Percentiles rank a stretch among this genome's conserved stretches.
These are phyloP conservation scores for Spilogale gracilis DNA, from an alignment of 2,113 vertebrate species.

Conservation along the genomic window DNA sequence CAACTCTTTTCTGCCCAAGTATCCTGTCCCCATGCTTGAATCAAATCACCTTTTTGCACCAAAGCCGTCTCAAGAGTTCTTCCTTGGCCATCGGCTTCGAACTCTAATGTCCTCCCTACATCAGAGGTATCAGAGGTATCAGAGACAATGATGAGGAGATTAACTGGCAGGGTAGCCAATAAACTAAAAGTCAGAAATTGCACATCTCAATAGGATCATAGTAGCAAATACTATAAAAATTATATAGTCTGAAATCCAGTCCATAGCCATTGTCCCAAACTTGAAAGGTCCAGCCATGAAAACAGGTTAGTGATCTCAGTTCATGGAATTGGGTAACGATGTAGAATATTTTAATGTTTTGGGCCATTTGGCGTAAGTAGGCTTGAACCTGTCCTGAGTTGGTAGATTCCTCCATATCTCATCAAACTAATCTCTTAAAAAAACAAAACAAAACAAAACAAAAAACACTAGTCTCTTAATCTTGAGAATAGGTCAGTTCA, in stretches of 20 bases:
- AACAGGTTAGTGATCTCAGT: neutral
- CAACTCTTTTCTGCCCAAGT: too few species aligned
- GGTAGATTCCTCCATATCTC: neutral
- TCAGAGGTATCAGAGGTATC: neutral
- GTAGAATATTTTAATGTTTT: neutral
- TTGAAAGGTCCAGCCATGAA: neutral
- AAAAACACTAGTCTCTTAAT: neutral
- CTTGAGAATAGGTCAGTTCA: neutral
- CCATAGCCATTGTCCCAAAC: neutral
- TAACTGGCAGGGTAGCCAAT: neutral
- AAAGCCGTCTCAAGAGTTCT: too few species aligned
- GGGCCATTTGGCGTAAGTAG: neutral
- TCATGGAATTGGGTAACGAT: neutral
- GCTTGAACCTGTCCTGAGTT: neutral
- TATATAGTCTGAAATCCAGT: neutral
- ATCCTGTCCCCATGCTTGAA: too few species aligned
- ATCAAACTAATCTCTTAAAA: neutral
- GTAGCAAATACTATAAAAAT: neutral
- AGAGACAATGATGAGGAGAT: neutral
- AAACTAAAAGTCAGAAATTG: neutral
- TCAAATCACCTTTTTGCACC: too few species aligned
- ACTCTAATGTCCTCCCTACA: too few species aligned
- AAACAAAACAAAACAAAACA: too few species aligned
- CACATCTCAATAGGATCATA: neutral
- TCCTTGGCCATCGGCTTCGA: too few species aligned